phyloP scores from a whole-genome alignment of 2,797 vertebrate species.

The Brachyalestes nurse region DNA sequence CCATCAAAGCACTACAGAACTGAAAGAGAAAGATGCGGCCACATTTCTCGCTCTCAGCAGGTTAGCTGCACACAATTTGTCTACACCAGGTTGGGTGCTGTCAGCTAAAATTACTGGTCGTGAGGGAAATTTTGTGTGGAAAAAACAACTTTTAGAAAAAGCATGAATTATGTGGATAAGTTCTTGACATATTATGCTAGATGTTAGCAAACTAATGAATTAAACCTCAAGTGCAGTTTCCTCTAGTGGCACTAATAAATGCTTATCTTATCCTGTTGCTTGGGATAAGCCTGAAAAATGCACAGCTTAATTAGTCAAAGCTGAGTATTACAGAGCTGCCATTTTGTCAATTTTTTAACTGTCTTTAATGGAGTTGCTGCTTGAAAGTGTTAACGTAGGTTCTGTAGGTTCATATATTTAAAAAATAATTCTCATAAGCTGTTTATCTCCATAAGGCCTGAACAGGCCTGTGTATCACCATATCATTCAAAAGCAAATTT shows the following conservation, averaged over 20 bases:
- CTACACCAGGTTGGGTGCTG: conserved; percentile 30
- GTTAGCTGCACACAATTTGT: conserved; percentile 35
- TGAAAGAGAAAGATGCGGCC: conserved; percentile 20
- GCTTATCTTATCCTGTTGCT: no score
- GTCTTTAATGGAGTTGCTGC: no score
- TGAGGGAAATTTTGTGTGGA: conserved; percentile 12
- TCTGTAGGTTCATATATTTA: no score
- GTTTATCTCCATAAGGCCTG: no score
- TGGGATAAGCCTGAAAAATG: not conserved
- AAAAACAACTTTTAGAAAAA: conserved; percentile 17
- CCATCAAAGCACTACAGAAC: conserved; percentile 24
- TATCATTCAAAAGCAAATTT: no score
- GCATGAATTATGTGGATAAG: conserved; percentile 5
- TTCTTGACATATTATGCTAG: conserved; percentile 19
- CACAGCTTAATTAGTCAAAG: not conserved
- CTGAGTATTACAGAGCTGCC: not conserved
- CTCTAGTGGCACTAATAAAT: not conserved
- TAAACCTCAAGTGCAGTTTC: not conserved
- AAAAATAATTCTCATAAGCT: no score
- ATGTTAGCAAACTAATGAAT: conserved; percentile 1
- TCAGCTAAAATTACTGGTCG: conserved; percentile 40
- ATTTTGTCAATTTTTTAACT: no score
- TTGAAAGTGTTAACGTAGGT: no score
- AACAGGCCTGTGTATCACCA: no score
- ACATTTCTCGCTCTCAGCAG: conserved; percentile 39